These are phyloP conservation scores for Benitochromis conjunctus DNA, from an alignment of 2,113 vertebrate species.

Conservation along the genomic window DNA sequence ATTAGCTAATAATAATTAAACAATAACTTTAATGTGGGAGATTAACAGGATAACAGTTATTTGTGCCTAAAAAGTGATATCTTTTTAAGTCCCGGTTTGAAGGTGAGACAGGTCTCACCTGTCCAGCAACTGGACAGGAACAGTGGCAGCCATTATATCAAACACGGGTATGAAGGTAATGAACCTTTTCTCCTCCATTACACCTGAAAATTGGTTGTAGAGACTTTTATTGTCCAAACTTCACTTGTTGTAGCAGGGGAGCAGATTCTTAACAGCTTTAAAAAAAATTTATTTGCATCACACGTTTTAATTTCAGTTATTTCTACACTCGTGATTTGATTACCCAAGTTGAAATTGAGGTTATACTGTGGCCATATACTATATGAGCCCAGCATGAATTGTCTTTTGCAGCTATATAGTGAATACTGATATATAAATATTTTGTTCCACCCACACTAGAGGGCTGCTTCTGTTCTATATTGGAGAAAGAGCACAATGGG, in stretches of 20 bases:
- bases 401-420: conserved; percentile 48
- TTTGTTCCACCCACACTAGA: conserved; percentile 28
- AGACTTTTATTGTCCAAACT: conserved; percentile 48
- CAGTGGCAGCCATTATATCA: conserved; percentile 6
- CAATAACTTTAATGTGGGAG: neutral
- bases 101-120: too few species aligned
- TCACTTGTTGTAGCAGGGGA: conserved; percentile 43
- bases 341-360: conserved; percentile 45
- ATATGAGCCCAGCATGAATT: conserved; percentile 43
- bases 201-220: conserved; percentile 56
- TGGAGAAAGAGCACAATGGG: conserved; percentile 34
- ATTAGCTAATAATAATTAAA: neutral
- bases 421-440: conserved; percentile 24
- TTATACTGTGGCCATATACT: conserved; percentile 48
- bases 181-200: conserved; percentile 60
- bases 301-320: conserved; percentile 53
- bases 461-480: conserved; percentile 11
- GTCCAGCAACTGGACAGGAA: neutral
- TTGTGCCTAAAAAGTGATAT: neutral
- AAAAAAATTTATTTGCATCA: conserved; percentile 17
- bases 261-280: conserved; percentile 21
- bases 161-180: conserved; percentile 40
- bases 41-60: neutral
- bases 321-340: conserved; percentile 46
- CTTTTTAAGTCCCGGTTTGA: neutral